Percentiles rank a stretch among this genome's conserved stretches.
Evolutionary conservation across 2,113 vertebrate species (phyloP).

Genomic region (Cololabis saira): DNA sequence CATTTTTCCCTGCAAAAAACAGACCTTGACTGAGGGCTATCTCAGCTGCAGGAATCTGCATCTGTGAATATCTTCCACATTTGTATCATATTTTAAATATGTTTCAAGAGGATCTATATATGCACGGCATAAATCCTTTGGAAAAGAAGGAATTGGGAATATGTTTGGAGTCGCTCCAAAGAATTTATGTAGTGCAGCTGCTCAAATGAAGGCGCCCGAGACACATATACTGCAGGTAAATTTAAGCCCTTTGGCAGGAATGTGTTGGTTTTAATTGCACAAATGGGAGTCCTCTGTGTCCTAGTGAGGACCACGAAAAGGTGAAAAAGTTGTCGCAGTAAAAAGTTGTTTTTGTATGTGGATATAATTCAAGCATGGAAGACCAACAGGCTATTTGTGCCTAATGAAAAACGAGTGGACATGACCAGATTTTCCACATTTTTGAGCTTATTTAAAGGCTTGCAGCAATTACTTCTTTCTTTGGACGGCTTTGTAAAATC

Average conservation of each 20-base stretch:
- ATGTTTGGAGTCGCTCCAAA: slow-evolving; percentile 28
- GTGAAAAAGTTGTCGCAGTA: slow-evolving; percentile 12
- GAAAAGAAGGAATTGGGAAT: slow-evolving; percentile 45
- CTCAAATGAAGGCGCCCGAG: slow-evolving; percentile 30
- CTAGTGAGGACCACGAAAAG: slow-evolving; percentile 5
- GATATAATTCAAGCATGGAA: slow-evolving; percentile 8
- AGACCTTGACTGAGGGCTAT: no score
- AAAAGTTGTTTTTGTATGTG: background rate
- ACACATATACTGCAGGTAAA: slow-evolving; percentile 31
- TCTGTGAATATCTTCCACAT: no score
- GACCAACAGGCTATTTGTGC: background rate
- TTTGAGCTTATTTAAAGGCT: no score
- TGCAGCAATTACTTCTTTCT: no score
- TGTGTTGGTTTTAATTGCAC: slow-evolving; percentile 37
- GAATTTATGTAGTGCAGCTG: slow-evolving; percentile 58
- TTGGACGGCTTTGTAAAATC: no score
- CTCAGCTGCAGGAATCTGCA: no score
- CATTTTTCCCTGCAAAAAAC: no score
- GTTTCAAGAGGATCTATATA: slow-evolving; percentile 18
- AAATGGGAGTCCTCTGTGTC: slow-evolving; percentile 11
- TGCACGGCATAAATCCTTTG: slow-evolving; percentile 43
- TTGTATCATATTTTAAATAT: slow-evolving; percentile 14
- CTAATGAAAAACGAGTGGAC: no score
- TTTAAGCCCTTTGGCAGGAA: slow-evolving; percentile 17
- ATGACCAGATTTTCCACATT: no score